Conservation (phyloP, 2,888 invertebrate genomes). For the Philereme transversata region DNA sequence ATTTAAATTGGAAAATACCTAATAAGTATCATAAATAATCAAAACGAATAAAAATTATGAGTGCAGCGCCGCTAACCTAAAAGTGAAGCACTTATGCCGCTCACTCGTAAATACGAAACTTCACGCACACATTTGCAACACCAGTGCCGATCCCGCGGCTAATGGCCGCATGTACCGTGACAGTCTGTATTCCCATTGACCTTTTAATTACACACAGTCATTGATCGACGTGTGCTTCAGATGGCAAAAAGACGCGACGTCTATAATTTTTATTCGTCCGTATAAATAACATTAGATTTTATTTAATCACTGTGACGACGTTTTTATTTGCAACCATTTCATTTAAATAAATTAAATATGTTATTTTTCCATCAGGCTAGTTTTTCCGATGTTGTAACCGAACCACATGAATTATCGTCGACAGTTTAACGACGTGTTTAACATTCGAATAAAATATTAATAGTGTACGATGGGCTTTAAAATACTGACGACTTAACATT, state of each 20-base stretch:
- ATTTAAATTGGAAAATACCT: slow-evolving; percentile 24
- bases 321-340: slow-evolving; percentile 21
- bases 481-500: slow-evolving; percentile 3
- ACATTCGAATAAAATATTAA: slow-evolving; percentile 1
- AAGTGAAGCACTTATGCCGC: too few relatives aligned
- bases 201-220: too few relatives aligned
- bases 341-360: slow-evolving; percentile 24
- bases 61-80: too few relatives aligned
- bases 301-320: slow-evolving; percentile 36
- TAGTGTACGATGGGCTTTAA: slow-evolving; percentile 10
- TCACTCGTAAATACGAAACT: too few relatives aligned
- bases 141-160: too few relatives aligned
- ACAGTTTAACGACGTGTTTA: slow-evolving; percentile 20
- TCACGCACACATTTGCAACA: too few relatives aligned
- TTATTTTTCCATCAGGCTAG: slow-evolving; percentile 12
- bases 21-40: slow-evolving; percentile 19
- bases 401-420: slow-evolving; percentile 17
- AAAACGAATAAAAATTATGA: too few relatives aligned
- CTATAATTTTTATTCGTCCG: background rate
- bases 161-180: too few relatives aligned
- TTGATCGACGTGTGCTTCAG: too few relatives aligned
- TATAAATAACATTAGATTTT: slow-evolving; percentile 23
- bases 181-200: too few relatives aligned
- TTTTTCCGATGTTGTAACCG: slow-evolving; percentile 18
- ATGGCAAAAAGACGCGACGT: too few relatives aligned